Evolutionary conservation across 1,140 invertebrate species (phyloP).

Genomic region (Bombus cullumanus): DNA sequence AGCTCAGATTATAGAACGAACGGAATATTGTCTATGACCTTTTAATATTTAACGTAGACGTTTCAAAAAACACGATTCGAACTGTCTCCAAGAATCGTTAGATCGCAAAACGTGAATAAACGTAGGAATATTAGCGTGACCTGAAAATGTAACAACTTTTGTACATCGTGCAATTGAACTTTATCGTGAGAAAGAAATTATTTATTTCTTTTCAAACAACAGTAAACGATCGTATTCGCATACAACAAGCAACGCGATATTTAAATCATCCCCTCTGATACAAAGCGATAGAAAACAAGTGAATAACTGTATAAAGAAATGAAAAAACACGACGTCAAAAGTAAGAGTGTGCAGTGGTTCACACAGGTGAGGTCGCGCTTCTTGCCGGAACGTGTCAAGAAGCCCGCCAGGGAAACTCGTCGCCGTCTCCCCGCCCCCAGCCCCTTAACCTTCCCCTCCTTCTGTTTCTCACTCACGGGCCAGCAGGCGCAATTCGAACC

Average conservation of each 20-base stretch:
- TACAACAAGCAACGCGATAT: neutral
- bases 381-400: conserved; percentile 15
- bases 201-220: too few relatives aligned
- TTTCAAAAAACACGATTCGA: neutral
- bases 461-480: neutral
- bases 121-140: too few relatives aligned
- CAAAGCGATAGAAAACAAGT: neutral
- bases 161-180: too few relatives aligned
- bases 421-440: neutral
- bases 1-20: too few relatives aligned
- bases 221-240: too few relatives aligned
- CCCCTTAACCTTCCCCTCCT: neutral
- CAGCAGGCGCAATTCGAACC: conserved; percentile 52
- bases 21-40: too few relatives aligned
- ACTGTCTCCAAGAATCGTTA: too few relatives aligned
- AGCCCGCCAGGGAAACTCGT: conserved; percentile 31
- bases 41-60: too few relatives aligned
- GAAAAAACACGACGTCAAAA: neutral
- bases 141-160: too few relatives aligned
- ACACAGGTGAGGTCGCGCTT: neutral
- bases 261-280: neutral
- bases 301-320: neutral
- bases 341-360: neutral
- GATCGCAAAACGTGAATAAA: neutral
- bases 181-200: too few relatives aligned